These are phyloP conservation scores for Leucopternis melanops DNA, from an alignment of 2,113 vertebrate genomes.

Conservation along the genomic window DNA sequence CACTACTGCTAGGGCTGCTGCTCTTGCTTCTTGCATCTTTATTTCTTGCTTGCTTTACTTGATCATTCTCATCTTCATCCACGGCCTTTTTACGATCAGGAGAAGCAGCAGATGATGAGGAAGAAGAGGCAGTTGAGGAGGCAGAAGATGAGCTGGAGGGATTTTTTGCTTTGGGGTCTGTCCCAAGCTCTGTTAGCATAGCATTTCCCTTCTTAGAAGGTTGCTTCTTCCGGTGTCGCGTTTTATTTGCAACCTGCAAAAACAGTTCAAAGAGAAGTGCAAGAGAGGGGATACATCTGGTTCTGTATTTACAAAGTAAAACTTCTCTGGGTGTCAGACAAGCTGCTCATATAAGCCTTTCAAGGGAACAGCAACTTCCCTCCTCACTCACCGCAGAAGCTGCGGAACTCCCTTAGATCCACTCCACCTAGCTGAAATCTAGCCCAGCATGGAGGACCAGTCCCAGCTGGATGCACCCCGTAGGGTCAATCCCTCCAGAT, in stretches of 20 bases:
- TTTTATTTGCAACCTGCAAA: slow-evolving; percentile 37
- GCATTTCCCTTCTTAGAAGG: slow-evolving; percentile 6
- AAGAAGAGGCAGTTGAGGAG: not conserved
- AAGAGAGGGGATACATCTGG: not conserved
- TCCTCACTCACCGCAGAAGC: not conserved
- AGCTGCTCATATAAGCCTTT: not conserved
- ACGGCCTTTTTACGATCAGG: not conserved
- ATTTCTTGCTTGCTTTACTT: not conserved
- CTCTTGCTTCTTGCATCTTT: slow-evolving; percentile 3
- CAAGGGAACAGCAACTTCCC: not conserved
- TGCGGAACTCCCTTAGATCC: not conserved
- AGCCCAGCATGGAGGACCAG: not conserved
- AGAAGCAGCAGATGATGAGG: slow-evolving; percentile 19
- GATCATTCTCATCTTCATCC: not conserved
- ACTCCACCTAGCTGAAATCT: not conserved
- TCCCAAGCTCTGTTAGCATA: not conserved
- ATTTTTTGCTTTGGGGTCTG: not conserved
- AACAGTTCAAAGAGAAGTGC: not conserved
- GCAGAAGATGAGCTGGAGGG: slow-evolving; percentile 21
- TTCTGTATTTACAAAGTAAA: not conserved
- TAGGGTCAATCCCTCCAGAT: not conserved
- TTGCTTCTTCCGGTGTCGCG: not conserved
- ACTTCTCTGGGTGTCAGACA: not conserved
- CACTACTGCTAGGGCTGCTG: not conserved
- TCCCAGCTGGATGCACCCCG: not conserved